phyloP scores from a whole-genome alignment of 1,140 invertebrate genomes.

The Lepidostoma basale region DNA sequence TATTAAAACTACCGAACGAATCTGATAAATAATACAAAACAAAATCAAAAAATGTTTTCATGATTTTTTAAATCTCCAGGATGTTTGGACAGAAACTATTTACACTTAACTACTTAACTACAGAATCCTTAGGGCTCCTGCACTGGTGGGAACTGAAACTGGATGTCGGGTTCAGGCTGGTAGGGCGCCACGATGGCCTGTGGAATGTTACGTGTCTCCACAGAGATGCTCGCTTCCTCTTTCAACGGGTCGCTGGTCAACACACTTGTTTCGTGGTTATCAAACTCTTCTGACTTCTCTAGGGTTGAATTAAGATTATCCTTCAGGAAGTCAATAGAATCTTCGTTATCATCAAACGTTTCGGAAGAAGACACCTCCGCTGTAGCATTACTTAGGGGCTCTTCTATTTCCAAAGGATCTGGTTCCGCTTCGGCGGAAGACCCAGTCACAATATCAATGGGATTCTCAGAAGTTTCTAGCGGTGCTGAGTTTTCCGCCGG shows the following conservation, averaged over 20 bases:
- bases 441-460: slow-evolving; percentile 7
- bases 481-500: background rate
- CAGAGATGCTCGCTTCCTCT: background rate
- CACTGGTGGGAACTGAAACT: background rate
- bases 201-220: slow-evolving; percentile 22
- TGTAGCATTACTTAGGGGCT: slow-evolving; percentile 6
- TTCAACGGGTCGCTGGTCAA: background rate
- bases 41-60: no score
- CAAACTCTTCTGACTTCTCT: background rate
- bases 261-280: background rate
- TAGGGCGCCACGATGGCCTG: slow-evolving; percentile 39
- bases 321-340: slow-evolving; percentile 20
- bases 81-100: no score
- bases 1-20: no score
- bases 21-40: no score
- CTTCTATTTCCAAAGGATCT: slow-evolving; percentile 12
- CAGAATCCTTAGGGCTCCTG: background rate
- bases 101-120: no score
- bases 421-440: background rate
- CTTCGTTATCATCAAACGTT: slow-evolving; percentile 18
- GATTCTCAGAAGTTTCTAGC: background rate
- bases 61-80: no score
- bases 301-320: background rate
- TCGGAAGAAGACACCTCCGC: slow-evolving; percentile 5
- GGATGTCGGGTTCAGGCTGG: slow-evolving; percentile 31